Percentiles rank a stretch among this genome's conserved stretches.
Evolutionary conservation across 53 echinoderm and acorn worm genomes (phyloP).

Genomic region (Holothuria leucospilota): DNA sequence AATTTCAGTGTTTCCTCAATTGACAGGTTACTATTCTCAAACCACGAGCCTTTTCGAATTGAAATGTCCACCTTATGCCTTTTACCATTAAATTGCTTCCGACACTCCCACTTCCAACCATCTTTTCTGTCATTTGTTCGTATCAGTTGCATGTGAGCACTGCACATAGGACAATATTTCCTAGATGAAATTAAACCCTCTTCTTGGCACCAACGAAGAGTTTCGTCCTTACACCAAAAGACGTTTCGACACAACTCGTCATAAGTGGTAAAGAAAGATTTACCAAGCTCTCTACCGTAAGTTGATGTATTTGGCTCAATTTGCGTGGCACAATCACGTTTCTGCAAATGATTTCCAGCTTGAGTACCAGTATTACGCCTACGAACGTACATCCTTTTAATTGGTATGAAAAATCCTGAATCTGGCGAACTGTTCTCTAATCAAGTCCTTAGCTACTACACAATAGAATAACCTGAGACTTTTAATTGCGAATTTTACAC

Average conservation of each 20-base stretch:
- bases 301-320: no score
- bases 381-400: no score
- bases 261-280: not conserved
- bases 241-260: slow-evolving; percentile 3
- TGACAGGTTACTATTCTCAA: slow-evolving; percentile 38
- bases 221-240: not conserved
- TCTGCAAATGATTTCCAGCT: not conserved
- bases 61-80: slow-evolving; percentile 5
- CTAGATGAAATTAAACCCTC: not conserved
- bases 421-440: no score
- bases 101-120: slow-evolving; percentile 40
- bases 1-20: slow-evolving; percentile 49
- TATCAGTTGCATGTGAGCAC: slow-evolving; percentile 16
- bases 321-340: no score
- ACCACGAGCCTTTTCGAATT: slow-evolving; percentile 45
- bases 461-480: no score
- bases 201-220: slow-evolving; percentile 26
- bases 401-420: no score
- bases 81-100: slow-evolving; percentile 7
- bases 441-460: no score
- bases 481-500: no score
- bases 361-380: not conserved
- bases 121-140: slow-evolving; percentile 40
- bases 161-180: not conserved
- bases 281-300: not conserved